These are phyloP conservation scores for Chrysolina americana DNA, from an alignment of 2,888 invertebrate genomes.

Conservation along the genomic window DNA sequence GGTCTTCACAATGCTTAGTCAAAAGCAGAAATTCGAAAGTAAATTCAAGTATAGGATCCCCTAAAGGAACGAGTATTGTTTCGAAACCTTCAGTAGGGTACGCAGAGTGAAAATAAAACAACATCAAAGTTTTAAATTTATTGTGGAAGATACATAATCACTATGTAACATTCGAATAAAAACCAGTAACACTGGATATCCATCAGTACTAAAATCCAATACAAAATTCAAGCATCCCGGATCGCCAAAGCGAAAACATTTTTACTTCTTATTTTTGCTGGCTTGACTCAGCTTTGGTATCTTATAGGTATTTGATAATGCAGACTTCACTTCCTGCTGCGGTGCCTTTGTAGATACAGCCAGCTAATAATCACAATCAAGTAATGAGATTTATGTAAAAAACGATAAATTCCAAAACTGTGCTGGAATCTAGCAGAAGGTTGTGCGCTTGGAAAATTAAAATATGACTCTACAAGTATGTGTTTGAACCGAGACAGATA, in stretches of 20 bases:
- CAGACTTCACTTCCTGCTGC: background rate
- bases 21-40: background rate
- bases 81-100: no score
- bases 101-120: no score
- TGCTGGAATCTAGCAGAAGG: background rate
- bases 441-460: background rate
- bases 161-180: no score
- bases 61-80: no score
- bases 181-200: no score
- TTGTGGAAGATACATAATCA: no score
- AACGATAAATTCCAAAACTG: background rate
- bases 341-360: background rate
- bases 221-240: background rate
- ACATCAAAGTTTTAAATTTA: no score
- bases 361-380: conserved; percentile 16
- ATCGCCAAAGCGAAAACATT: background rate
- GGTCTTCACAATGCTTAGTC: no score
- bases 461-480: background rate
- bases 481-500: background rate
- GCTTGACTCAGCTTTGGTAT: conserved; percentile 39
- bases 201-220: background rate
- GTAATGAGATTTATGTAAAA: background rate
- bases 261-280: conserved; percentile 35
- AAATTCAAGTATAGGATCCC: no score
- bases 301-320: conserved; percentile 1